Conservation (phyloP, 1,140 invertebrate species). For the Trypoxylus dichotomus region DNA sequence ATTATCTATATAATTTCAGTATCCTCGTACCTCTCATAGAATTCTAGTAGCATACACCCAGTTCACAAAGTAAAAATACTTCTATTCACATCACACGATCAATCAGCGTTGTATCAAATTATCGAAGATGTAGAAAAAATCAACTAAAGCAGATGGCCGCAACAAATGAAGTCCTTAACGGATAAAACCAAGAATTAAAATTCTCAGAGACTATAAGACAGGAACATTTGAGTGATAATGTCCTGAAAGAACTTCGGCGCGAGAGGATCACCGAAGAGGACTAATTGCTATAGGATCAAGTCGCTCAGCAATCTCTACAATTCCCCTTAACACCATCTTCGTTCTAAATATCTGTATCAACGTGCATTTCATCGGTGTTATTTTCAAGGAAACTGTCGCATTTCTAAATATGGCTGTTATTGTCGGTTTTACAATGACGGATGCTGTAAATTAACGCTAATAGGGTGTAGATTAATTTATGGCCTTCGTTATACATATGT, state of each 20-base stretch:
- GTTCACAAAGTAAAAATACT: no score
- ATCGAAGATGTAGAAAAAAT: neutral
- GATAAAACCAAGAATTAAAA: neutral
- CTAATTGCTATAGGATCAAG: neutral
- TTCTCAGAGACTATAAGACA: neutral
- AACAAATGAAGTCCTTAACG: neutral
- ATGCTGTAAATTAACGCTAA: neutral
- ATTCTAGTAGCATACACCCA: no score
- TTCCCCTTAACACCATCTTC: slow-evolving; percentile 1
- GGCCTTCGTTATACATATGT: neutral
- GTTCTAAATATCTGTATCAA: neutral
- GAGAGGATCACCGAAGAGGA: neutral
- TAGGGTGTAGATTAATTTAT: neutral
- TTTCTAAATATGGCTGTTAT: neutral
- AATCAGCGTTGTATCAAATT: neutral
- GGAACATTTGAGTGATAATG: slow-evolving; percentile 11
- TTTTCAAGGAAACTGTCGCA: neutral
- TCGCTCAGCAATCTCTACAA: neutral
- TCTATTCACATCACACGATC: no score
- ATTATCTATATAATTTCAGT: no score
- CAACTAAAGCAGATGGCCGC: neutral
- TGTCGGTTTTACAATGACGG: neutral
- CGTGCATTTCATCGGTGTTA: neutral
- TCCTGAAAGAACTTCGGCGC: neutral
- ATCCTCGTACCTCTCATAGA: no score